Evolutionary conservation across 2,113 vertebrate species (phyloP).

Genomic region (Symphodus melops): DNA sequence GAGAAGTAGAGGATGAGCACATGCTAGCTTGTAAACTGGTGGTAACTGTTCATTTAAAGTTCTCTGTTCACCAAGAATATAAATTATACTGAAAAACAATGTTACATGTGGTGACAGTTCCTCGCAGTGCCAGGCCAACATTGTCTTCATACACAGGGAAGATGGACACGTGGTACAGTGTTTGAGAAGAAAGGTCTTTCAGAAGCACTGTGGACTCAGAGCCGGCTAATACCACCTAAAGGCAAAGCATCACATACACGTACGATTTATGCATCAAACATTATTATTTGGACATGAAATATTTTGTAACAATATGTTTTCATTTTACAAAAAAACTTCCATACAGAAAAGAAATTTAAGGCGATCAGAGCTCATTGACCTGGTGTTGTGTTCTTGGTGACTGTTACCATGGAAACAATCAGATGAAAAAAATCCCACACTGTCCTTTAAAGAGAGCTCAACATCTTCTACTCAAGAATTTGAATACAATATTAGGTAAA

Average conservation of each 20-base stretch:
- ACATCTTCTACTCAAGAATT: too few species aligned
- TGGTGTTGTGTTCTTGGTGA: too few species aligned
- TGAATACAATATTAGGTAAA: too few species aligned
- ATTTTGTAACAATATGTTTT: neutral
- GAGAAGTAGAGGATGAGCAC: neutral
- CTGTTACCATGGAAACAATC: too few species aligned
- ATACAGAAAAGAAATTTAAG: too few species aligned
- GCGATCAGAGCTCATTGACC: too few species aligned
- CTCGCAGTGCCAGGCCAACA: conserved; percentile 84
- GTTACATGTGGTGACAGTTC: conserved; percentile 88
- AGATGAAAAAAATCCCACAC: too few species aligned
- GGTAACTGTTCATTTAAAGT: neutral
- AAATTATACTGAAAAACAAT: neutral
- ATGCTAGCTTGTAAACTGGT: neutral
- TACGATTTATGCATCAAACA: neutral
- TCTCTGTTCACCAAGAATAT: neutral
- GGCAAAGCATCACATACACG: neutral
- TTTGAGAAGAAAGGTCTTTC: conserved; percentile 86
- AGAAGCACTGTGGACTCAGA: conserved; percentile 79
- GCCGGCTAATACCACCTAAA: conserved; percentile 86
- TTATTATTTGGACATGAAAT: neutral
- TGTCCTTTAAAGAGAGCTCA: too few species aligned
- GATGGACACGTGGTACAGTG: conserved; percentile 89
- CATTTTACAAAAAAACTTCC: neutral
- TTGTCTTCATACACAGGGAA: conserved; percentile 84